These are phyloP conservation scores for Lasaia peninsularis DNA, from an alignment of 1,140 invertebrate genomes.

Conservation along the genomic window DNA sequence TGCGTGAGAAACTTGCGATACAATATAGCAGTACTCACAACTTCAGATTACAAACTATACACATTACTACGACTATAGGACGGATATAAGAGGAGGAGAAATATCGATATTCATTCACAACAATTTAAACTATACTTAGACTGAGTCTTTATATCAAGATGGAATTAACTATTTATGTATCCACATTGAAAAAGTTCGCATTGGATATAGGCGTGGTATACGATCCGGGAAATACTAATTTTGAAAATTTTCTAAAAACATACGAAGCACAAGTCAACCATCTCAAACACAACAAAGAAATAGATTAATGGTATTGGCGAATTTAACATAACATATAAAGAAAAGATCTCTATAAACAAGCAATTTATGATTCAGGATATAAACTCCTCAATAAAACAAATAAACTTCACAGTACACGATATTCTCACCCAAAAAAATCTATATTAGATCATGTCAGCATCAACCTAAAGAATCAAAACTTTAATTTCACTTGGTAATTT, in stretches of 20 bases:
- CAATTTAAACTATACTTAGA: constrained; percentile 4
- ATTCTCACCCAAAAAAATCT: constrained; percentile 15
- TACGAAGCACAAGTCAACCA: constrained; percentile 20
- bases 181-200: constrained; percentile 20
- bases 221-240: constrained; percentile 20
- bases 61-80: constrained; percentile 20
- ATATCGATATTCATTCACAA: constrained; percentile 22
- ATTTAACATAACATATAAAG: constrained; percentile 19
- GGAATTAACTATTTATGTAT: constrained; percentile 22
- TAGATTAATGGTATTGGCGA: constrained; percentile 25
- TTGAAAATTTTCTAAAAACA: constrained; percentile 17
- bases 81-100: constrained; percentile 17
- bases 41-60: constrained; percentile 22
- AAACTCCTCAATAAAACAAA: constrained; percentile 18
- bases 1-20: constrained; percentile 27
- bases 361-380: constrained; percentile 24
- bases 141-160: neutral
- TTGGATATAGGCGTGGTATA: constrained; percentile 21
- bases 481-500: too few relatives aligned
- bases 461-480: constrained; percentile 13
- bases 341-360: constrained; percentile 16
- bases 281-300: constrained; percentile 16
- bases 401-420: constrained; percentile 17
- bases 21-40: constrained; percentile 15
- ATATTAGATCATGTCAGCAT: constrained; percentile 21